These are phyloP conservation scores for Lithosia quadra DNA, from an alignment of 2,888 invertebrate genomes.

Conservation along the genomic window DNA sequence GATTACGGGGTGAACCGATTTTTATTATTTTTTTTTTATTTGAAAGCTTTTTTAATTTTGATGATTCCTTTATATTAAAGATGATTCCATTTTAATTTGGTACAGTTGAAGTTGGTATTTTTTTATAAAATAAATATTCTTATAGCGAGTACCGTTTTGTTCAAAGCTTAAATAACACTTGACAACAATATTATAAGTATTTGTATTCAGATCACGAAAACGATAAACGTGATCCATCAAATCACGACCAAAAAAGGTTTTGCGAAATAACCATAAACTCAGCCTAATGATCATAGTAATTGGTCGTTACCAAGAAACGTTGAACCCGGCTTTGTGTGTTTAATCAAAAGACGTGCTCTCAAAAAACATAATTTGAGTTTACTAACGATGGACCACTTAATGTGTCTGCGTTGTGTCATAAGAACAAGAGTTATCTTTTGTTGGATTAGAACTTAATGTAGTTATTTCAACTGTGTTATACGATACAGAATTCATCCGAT, in stretches of 20 bases:
- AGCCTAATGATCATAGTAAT: slow-evolving; percentile 40
- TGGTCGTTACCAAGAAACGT: slow-evolving; percentile 43
- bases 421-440: slow-evolving; percentile 36
- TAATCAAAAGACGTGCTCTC: slow-evolving; percentile 33
- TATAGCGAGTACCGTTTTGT: not conserved
- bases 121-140: too few species aligned
- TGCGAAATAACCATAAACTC: slow-evolving; percentile 30
- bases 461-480: not conserved
- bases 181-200: slow-evolving; percentile 10
- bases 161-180: not conserved
- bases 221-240: slow-evolving; percentile 32
- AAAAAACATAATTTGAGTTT: slow-evolving; percentile 14
- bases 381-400: slow-evolving; percentile 30
- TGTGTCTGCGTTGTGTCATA: slow-evolving; percentile 34
- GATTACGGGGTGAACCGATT: too few species aligned
- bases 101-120: too few species aligned
- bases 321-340: slow-evolving; percentile 41
- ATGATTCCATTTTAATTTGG: too few species aligned
- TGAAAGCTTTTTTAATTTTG: too few species aligned
- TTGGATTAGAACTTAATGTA: not conserved
- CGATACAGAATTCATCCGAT: too few species aligned
- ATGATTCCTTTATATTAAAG: too few species aligned
- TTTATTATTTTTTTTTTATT: too few species aligned
- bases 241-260: slow-evolving; percentile 36
- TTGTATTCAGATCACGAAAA: slow-evolving; percentile 17